Percentiles rank a stretch among this genome's conserved stretches.
Conservation (phyloP, 2,797 vertebrate species). For the Acanthurus tractus region DNA sequence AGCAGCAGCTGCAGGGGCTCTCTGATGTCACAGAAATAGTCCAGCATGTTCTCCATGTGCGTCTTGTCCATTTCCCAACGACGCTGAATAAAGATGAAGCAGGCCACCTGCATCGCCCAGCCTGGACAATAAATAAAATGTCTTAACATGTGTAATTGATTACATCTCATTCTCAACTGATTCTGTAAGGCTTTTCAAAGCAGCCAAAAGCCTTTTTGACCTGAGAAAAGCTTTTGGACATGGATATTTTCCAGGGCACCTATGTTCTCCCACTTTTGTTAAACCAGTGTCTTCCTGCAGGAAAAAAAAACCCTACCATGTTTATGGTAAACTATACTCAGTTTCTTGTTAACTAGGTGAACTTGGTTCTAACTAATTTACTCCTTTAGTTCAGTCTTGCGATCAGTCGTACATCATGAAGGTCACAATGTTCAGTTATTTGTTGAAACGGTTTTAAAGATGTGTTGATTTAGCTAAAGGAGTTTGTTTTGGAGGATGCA, state of each 20-base stretch:
- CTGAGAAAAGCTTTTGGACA: too few relatives aligned
- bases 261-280: neutral
- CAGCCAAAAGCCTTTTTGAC: neutral
- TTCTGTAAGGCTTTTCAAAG: constrained; percentile 8
- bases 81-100: constrained; percentile 95
- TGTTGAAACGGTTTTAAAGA: too few relatives aligned
- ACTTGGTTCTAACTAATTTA: too few relatives aligned
- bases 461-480: too few relatives aligned
- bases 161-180: constrained; percentile 7
- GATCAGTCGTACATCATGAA: neutral
- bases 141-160: constrained; percentile 23
- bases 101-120: constrained; percentile 99
- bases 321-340: neutral
- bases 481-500: too few relatives aligned
- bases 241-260: too few relatives aligned
- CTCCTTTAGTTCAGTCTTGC: neutral
- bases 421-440: neutral
- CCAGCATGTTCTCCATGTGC: constrained; percentile 94
- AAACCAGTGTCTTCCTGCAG: neutral
- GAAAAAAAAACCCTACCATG: too few relatives aligned
- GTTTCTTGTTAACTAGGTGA: neutral
- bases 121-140: constrained; percentile 81
- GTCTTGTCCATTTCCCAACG: constrained; percentile 94
- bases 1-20: constrained; percentile 96
- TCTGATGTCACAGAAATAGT: constrained; percentile 96